These are phyloP conservation scores for Spatulosminthurus flaviceps DNA, from an alignment of 2,888 invertebrate genomes.

Conservation along the genomic window DNA sequence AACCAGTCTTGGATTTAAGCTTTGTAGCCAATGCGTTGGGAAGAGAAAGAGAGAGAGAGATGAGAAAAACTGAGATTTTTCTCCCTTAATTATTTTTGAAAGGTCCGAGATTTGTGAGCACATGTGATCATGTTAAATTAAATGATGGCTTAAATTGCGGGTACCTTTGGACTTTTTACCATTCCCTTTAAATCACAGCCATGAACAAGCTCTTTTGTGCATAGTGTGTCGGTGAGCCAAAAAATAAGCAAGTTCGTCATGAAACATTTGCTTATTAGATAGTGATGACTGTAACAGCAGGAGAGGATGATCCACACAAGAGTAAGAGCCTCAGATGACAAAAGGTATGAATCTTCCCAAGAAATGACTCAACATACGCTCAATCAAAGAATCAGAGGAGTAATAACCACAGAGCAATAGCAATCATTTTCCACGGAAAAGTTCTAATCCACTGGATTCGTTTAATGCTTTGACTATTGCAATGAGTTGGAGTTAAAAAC, in stretches of 20 bases:
- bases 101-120: conserved; percentile 5
- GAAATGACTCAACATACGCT: no score
- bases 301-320: no score
- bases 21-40: not conserved
- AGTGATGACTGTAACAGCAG: no score
- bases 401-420: no score
- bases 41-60: not conserved
- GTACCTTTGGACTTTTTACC: not conserved
- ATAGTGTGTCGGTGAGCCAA: no score
- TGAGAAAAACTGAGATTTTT: not conserved
- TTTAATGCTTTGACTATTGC: not conserved
- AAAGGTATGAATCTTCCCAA: no score
- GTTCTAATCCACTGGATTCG: no score
- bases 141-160: not conserved
- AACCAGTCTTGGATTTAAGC: not conserved
- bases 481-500: not conserved
- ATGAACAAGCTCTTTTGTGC: not conserved
- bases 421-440: no score
- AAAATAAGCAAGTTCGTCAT: no score
- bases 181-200: not conserved
- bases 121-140: not conserved
- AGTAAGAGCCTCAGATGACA: no score
- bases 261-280: no score
- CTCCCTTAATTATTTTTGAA: conserved; percentile 26
- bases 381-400: no score